Base-by-base conservation (phyloP, 2,797 vertebrate genomes). In the Graptemys geographica region DNA sequence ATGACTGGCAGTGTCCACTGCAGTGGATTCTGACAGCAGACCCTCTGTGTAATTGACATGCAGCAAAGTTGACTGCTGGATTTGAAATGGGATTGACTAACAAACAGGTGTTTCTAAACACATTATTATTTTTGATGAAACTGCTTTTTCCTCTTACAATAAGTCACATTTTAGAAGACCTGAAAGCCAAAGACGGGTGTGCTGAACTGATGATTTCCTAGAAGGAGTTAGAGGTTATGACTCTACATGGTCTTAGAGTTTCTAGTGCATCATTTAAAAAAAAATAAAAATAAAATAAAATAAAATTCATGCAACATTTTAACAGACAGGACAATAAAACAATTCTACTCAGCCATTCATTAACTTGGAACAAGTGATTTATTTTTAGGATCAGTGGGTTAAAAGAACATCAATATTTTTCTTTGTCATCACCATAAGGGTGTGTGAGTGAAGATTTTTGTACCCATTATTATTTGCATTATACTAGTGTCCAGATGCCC, bases 291-390 rank as follows among this genome's bases (percentile, higher is more conserved):
- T n/a, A 78, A 81, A 89, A 51, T 15, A 16, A 51, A 51, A 51
- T 51, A 51, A 51, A 95, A 84, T 21, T 3, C 90, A 86, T 19
- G 12, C 44, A 44, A 93, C 93, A 88, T 79, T 53, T 56, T 51
- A 81, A 84, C 90, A 72, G 11, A 72, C 33, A 37, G 91, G 27
- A 41, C 2, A 65, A 81, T 74, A 59, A 47, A 8, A 49, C 72
- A 55, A 6, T 86, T 53, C 3, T 79, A 41, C 13, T 90, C 65
- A 41, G n/a, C 65, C 19, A 21, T 72, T 37, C 65, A n/a, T 65
- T n/a, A n/a, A n/a, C 62, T 19, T n/a, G 62, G 16, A 65, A n/a
- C 62, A 72, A 41, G n/a, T n/a, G 19, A 72, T 72, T 72, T 72
- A 37, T 37, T 69, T 69, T 69, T 69, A 37, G 65, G 65, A 69